Conservation (phyloP, 1,140 invertebrate species). For the Leptinotarsa defecta region DNA sequence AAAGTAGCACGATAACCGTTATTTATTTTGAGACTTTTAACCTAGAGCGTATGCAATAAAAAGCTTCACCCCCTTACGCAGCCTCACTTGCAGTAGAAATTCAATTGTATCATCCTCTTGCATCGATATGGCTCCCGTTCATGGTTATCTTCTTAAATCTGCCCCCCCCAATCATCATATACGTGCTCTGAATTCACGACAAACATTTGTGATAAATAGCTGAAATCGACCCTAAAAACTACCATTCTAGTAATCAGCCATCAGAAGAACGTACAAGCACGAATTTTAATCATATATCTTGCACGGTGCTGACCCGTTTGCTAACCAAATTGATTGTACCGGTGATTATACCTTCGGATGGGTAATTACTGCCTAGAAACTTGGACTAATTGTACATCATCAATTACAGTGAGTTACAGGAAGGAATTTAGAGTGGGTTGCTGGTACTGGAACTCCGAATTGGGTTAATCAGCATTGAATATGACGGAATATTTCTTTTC, state of each 20-base stretch:
- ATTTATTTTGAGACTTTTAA: too few relatives aligned
- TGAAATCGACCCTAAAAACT: not conserved
- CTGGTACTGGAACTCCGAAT: too few relatives aligned
- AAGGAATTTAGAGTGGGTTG: not conserved
- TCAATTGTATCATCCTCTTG: too few relatives aligned
- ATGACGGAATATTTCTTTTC: too few relatives aligned
- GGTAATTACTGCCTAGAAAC: not conserved
- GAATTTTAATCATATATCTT: conserved; percentile 9
- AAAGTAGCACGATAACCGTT: too few relatives aligned
- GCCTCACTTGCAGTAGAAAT: too few relatives aligned
- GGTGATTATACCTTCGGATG: not conserved
- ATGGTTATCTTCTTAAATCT: too few relatives aligned
- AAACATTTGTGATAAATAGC: not conserved
- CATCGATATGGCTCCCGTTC: too few relatives aligned
- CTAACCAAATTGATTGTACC: conserved; percentile 1
- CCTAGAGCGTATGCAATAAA: too few relatives aligned
- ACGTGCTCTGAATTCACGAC: not conserved
- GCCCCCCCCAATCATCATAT: too few relatives aligned
- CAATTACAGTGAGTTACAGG: not conserved
- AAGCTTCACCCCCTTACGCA: too few relatives aligned
- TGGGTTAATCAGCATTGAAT: too few relatives aligned
- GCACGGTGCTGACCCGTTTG: not conserved
- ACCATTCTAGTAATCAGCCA: not conserved
- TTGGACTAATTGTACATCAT: not conserved
- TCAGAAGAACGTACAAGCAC: not conserved